Evolutionary conservation across 2,888 invertebrate genomes (phyloP).

Genomic region (Rhopalosiphum nymphaeae): DNA sequence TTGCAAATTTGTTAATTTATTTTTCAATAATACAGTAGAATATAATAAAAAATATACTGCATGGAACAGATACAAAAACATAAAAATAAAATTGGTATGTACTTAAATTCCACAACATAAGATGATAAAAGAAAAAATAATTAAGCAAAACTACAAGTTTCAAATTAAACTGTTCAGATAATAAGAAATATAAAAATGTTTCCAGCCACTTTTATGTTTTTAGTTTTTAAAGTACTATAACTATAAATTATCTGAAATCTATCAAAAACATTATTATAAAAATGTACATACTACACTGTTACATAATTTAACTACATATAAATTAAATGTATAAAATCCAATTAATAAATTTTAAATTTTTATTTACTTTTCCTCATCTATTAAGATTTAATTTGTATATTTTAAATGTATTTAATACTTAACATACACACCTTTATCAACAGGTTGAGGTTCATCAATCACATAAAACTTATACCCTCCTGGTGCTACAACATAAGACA

Average conservation of each 20-base stretch:
- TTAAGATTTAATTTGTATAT: background rate
- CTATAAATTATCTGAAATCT: background rate
- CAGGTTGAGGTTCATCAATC: conserved; percentile 79
- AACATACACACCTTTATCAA: conserved; percentile 74
- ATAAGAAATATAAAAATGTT: background rate
- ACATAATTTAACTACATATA: background rate
- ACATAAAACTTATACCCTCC: conserved; percentile 93
- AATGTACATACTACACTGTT: background rate
- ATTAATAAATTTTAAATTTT: background rate
- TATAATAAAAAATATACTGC: background rate
- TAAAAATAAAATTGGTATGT: background rate
- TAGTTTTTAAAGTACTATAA: background rate
- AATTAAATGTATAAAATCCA: background rate
- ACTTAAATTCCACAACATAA: background rate
- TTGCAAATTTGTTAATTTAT: background rate
- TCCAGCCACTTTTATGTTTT: background rate
- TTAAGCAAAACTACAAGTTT: background rate
- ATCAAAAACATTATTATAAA: background rate
- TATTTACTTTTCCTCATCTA: background rate
- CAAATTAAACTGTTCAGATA: background rate
- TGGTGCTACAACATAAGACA: conserved; percentile 82
- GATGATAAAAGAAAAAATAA: background rate
- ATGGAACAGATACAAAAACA: background rate
- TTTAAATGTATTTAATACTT: background rate
- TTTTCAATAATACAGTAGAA: background rate